phyloP scores from a whole-genome alignment of 2,113 vertebrate genomes.

The Ictidomys tridecemlineatus region DNA sequence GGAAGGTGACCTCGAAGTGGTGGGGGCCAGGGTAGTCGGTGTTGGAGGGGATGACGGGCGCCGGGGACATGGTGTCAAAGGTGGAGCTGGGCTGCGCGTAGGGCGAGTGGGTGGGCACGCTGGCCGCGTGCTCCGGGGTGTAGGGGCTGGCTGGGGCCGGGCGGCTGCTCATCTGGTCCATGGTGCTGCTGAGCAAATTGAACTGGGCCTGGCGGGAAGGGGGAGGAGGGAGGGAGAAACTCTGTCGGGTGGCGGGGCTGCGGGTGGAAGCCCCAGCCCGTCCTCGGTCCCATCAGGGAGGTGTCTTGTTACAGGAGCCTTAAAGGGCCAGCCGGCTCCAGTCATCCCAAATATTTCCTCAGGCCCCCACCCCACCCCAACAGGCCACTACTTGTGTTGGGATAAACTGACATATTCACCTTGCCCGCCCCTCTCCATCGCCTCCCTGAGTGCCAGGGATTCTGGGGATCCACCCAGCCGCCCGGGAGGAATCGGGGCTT shows the following conservation, averaged over 20 bases:
- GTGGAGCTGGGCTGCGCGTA: conserved; percentile 99
- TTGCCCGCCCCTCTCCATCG: conserved; percentile 25
- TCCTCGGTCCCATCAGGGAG: conserved; percentile 78
- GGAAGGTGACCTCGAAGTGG: conserved; percentile 98
- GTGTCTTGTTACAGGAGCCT: conserved; percentile 93
- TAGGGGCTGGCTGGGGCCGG: conserved; percentile 96
- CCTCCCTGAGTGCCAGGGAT: conserved; percentile 43
- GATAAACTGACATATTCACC: conserved; percentile 54
- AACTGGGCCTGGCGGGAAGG: conserved; percentile 96
- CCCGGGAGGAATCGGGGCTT: not conserved
- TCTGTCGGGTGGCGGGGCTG: conserved; percentile 84
- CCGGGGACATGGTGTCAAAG: conserved; percentile 98
- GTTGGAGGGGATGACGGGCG: conserved; percentile 98
- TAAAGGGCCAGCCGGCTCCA: conserved; percentile 87
- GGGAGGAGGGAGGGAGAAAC: conserved; percentile 84
- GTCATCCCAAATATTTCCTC: conserved; percentile 79
- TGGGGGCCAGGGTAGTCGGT: conserved; percentile 98
- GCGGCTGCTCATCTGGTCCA: conserved; percentile 97
- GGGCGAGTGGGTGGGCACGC: conserved; percentile 96
- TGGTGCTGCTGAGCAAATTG: conserved; percentile 98
- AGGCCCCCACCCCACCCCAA: conserved; percentile 68
- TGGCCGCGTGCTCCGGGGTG: conserved; percentile 96
- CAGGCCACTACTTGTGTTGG: conserved; percentile 86
- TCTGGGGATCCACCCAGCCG: not conserved
- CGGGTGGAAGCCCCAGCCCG: conserved; percentile 83